These are phyloP conservation scores for Operophtera brumata DNA, from an alignment of 2,888 invertebrate genomes.

Conservation along the genomic window DNA sequence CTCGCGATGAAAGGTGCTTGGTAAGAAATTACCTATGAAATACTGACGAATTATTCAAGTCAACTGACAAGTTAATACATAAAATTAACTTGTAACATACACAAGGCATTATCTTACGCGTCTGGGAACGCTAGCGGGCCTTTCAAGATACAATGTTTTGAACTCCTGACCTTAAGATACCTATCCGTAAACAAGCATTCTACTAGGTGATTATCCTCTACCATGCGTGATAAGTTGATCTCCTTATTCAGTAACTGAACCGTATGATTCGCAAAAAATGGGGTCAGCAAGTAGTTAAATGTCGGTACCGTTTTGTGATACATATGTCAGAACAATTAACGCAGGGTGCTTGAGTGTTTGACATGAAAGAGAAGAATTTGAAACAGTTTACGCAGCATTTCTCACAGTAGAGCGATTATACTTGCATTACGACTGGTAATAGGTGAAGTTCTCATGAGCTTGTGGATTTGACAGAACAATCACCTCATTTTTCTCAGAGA, in stretches of 20 bases:
- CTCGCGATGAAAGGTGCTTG: conserved; percentile 23
- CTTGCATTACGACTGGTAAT: conserved; percentile 45
- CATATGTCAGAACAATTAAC: conserved; percentile 30
- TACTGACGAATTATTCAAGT: conserved; percentile 13
- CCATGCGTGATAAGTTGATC: conserved; percentile 40
- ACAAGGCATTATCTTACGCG: conserved; percentile 26
- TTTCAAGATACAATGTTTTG: conserved; percentile 39
- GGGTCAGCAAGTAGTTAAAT: conserved; percentile 42
- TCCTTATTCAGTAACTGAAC: conserved; percentile 32
- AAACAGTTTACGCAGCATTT: conserved; percentile 47
- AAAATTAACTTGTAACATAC: conserved; percentile 30
- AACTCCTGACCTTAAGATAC: conserved; percentile 40
- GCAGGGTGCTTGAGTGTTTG: conserved; percentile 28
- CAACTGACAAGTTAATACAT: conserved; percentile 30
- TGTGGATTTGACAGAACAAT: conserved; percentile 64
- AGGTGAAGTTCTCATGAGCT: conserved; percentile 58
- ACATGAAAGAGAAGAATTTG: conserved; percentile 34
- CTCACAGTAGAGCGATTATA: conserved; percentile 49
- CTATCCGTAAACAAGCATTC: conserved; percentile 39
- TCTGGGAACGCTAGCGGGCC: conserved; percentile 29
- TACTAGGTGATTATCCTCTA: conserved; percentile 33
- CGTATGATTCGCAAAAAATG: conserved; percentile 36
- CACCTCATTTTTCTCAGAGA: conserved; percentile 62
- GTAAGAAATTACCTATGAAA: conserved; percentile 1
- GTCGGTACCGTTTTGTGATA: conserved; percentile 37